phyloP scores from a whole-genome alignment of 2,888 invertebrate species.

The Noctua pronuba region DNA sequence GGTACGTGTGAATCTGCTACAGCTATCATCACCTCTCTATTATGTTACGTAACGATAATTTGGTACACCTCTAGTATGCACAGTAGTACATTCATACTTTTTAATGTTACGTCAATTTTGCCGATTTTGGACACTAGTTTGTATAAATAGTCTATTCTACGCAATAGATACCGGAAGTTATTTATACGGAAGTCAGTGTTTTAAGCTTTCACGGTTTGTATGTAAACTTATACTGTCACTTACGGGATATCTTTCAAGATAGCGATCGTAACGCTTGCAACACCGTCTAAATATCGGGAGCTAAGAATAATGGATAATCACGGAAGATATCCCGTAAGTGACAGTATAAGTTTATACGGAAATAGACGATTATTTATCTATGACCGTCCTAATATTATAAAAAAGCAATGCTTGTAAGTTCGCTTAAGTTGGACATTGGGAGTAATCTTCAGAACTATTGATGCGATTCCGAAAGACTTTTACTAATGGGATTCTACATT shows the following conservation, averaged over 20 bases:
- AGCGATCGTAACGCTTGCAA: too few relatives aligned
- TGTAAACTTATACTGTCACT: too few relatives aligned
- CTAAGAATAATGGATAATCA: too few relatives aligned
- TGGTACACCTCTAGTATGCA: slow-evolving; percentile 31
- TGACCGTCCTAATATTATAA: neutral
- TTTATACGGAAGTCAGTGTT: neutral
- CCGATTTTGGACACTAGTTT: slow-evolving; percentile 8
- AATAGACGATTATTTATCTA: neutral
- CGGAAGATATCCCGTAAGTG: too few relatives aligned
- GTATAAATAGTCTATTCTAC: neutral
- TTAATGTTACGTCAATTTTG: slow-evolving; percentile 34
- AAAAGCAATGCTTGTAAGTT: neutral
- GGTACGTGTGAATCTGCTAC: slow-evolving; percentile 59
- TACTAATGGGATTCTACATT: neutral
- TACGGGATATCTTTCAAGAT: too few relatives aligned
- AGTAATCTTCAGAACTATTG: neutral
- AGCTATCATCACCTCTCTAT: slow-evolving; percentile 63
- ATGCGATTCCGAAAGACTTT: neutral
- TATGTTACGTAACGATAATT: slow-evolving; percentile 49
- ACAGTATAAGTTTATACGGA: too few relatives aligned
- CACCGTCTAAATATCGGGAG: too few relatives aligned
- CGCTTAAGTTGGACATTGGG: neutral
- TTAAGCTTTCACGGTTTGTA: too few relatives aligned
- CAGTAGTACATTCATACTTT: slow-evolving; percentile 34
- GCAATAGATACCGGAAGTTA: neutral